These are phyloP conservation scores for Rhinichthys osculus DNA, from an alignment of 2,797 vertebrate genomes.

Conservation along the genomic window DNA sequence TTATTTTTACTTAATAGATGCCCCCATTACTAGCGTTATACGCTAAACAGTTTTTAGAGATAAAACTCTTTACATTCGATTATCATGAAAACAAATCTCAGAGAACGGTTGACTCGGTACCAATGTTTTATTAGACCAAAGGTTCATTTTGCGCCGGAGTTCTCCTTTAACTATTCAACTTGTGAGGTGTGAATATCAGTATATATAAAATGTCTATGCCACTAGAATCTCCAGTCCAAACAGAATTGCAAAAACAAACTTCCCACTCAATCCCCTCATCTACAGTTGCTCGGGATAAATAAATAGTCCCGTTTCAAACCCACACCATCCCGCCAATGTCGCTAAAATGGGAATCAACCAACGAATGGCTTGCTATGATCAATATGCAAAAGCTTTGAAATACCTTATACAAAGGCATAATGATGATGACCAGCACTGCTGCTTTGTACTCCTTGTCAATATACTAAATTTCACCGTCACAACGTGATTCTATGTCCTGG, in stretches of 20 bases:
- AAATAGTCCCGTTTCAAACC: background rate
- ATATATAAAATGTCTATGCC: no score
- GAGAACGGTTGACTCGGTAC: no score
- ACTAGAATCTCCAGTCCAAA: no score
- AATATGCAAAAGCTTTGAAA: constrained; percentile 1
- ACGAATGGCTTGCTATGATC: background rate
- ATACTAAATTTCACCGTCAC: background rate
- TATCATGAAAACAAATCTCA: no score
- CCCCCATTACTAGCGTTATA: no score
- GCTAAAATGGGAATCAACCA: background rate
- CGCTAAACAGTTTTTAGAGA: no score
- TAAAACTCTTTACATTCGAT: no score
- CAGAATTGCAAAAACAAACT: background rate
- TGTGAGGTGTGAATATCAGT: no score
- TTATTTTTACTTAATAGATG: no score
- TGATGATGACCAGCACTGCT: background rate
- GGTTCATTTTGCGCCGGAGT: no score
- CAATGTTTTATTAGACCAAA: no score
- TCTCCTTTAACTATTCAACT: no score
- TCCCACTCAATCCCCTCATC: background rate
- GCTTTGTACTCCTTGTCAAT: background rate
- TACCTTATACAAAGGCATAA: constrained; percentile 1
- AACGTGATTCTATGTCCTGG: background rate
- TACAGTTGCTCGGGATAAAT: background rate
- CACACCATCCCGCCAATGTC: background rate